These are phyloP conservation scores for Hypercompe scribonia DNA, from an alignment of 2,888 invertebrate species.

Conservation along the genomic window DNA sequence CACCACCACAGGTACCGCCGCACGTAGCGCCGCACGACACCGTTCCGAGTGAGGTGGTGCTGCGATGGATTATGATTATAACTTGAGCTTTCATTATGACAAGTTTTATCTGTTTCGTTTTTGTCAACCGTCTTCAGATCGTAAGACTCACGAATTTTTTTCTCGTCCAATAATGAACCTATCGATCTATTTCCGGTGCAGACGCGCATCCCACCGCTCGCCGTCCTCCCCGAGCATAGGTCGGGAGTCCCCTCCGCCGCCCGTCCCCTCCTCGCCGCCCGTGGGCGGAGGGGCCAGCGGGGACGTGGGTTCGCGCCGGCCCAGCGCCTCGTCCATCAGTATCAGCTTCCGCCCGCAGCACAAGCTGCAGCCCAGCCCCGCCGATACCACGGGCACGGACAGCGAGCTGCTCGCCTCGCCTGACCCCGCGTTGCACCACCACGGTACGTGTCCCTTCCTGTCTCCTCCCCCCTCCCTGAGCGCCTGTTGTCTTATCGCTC, in stretches of 20 bases:
- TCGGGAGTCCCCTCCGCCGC: slow-evolving; percentile 3
- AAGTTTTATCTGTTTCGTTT: too few species aligned
- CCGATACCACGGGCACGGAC: slow-evolving; percentile 38
- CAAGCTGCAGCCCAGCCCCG: slow-evolving; percentile 57
- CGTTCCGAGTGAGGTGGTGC: too few species aligned
- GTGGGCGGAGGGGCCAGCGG: slow-evolving; percentile 6
- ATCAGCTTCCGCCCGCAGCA: slow-evolving; percentile 73
- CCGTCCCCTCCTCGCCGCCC: slow-evolving; percentile 6
- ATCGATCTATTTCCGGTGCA: neutral
- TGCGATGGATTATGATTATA: too few species aligned
- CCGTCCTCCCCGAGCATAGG: slow-evolving; percentile 13
- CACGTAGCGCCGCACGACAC: too few species aligned
- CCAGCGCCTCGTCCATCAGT: slow-evolving; percentile 69
- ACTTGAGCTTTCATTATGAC: too few species aligned
- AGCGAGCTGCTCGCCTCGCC: slow-evolving; percentile 46
- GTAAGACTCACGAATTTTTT: too few species aligned
- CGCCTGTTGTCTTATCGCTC: neutral
- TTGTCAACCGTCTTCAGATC: too few species aligned
- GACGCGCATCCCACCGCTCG: neutral
- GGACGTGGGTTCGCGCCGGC: slow-evolving; percentile 6
- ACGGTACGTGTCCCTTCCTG: slow-evolving; percentile 6
- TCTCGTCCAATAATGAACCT: too few species aligned
- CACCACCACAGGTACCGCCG: slow-evolving; percentile 4
- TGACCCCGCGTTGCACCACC: slow-evolving; percentile 31
- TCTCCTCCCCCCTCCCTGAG: slow-evolving; percentile 43